Conservation (phyloP, 1,140 invertebrate species). For the Condylostylus longicornis region DNA sequence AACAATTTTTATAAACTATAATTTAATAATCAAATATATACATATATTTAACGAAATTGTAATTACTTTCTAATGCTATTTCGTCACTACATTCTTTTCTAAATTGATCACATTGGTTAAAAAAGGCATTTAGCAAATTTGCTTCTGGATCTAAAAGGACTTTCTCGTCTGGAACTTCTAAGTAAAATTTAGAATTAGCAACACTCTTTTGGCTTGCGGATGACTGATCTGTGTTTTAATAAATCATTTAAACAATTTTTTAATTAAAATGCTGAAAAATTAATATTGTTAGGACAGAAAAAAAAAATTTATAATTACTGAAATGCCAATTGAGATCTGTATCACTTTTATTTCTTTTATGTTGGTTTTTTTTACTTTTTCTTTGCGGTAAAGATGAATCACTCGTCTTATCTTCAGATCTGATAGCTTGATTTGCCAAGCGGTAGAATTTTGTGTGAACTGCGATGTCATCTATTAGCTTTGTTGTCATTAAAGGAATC, state of each 20-base stretch:
- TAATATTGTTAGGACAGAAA: no score
- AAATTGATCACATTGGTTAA: constrained; percentile 2
- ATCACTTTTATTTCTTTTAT: constrained; percentile 54
- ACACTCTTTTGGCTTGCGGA: constrained; percentile 30
- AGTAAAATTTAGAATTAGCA: constrained; percentile 34
- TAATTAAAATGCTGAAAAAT: no score
- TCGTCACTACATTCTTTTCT: constrained; percentile 4
- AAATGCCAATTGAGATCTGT: constrained; percentile 50
- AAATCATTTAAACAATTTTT: no score
- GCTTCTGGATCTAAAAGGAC: constrained; percentile 2
- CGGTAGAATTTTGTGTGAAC: constrained; percentile 72
- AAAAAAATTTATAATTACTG: no score
- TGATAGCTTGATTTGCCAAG: constrained; percentile 1
- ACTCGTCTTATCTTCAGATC: constrained; percentile 1
- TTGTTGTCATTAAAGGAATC: constrained; percentile 72
- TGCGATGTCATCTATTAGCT: constrained; percentile 77
- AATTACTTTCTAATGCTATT: constrained; percentile 1
- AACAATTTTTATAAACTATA: no score
- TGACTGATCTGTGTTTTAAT: background rate
- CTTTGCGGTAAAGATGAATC: background rate
- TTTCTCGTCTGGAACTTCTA: constrained; percentile 22
- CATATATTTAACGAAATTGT: no score
- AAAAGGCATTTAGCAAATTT: constrained; percentile 5
- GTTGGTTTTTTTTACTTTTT: constrained; percentile 19
- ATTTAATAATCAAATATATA: no score